Evolutionary conservation across 2,888 invertebrate species (phyloP).

Genomic region (Spodoptera exigua): DNA sequence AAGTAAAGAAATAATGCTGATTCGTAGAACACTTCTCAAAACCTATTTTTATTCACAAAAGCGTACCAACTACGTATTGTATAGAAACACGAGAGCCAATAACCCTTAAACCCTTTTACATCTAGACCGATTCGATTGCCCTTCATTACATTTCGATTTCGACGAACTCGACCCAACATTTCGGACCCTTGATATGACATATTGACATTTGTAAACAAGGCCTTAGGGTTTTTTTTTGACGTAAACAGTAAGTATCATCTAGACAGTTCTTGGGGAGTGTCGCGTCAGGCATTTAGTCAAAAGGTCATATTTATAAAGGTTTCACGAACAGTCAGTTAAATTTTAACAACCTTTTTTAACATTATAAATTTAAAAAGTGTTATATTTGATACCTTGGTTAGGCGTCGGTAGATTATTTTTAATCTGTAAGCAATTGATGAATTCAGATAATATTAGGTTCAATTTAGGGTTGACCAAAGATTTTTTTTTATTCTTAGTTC

Average conservation of each 20-base stretch:
- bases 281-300: background rate
- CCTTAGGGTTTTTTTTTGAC: conserved; percentile 9
- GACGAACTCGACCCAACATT: conserved; percentile 19
- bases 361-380: too few species aligned
- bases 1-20: background rate
- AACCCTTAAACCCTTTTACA: conserved; percentile 19
- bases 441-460: too few species aligned
- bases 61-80: conserved; percentile 3
- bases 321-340: background rate
- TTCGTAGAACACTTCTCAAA: conserved; percentile 5
- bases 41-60: conserved; percentile 4
- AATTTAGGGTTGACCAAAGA: too few species aligned
- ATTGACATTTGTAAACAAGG: conserved; percentile 39
- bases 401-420: too few species aligned
- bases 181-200: conserved; percentile 25
- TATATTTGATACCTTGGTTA: too few species aligned
- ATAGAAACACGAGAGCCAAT: conserved; percentile 14
- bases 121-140: conserved; percentile 19
- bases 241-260: background rate
- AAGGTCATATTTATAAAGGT: conserved; percentile 3
- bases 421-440: too few species aligned
- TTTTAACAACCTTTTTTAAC: too few species aligned
- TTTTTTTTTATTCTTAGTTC: too few species aligned
- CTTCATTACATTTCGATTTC: conserved; percentile 29
- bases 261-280: conserved; percentile 2